Evolutionary conservation across 2,113 vertebrate genomes (phyloP).

Genomic region (Lepidothrix coronata): DNA sequence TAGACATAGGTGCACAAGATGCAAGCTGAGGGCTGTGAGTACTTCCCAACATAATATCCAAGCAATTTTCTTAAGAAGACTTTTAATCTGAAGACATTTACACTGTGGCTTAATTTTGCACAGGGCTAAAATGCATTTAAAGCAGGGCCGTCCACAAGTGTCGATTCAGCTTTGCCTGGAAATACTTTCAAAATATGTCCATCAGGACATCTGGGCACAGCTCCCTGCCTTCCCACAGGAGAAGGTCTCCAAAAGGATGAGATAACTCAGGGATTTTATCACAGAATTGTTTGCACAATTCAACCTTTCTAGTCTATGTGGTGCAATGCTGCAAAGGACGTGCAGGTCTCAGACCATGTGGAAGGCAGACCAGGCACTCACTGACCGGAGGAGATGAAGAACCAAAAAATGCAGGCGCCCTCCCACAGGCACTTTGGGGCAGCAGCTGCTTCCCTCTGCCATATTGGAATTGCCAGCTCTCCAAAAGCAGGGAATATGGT

Average conservation of each 20-base stretch:
- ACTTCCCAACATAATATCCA: neutral
- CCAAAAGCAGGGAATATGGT: neutral
- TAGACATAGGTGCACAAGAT: neutral
- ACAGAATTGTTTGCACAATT: neutral
- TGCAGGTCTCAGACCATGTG: fast-evolving
- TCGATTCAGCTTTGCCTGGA: neutral
- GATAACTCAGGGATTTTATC: neutral
- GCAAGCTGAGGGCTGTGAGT: neutral
- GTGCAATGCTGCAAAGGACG: neutral
- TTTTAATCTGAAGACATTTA: neutral
- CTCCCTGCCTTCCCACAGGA: neutral
- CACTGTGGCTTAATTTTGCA: neutral
- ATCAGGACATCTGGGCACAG: neutral
- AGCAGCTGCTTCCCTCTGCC: neutral
- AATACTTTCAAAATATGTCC: neutral
- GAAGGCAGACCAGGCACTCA: neutral
- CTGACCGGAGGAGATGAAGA: fast-evolving
- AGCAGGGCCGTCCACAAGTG: neutral
- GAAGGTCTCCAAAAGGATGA: neutral
- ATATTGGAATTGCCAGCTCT: neutral
- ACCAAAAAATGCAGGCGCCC: neutral
- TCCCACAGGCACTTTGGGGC: neutral
- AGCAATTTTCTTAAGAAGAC: neutral
- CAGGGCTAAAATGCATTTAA: neutral
- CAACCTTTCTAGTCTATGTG: neutral